These are phyloP conservation scores for Caenorhabditis japonica DNA, from an alignment of 2,888 invertebrate genomes.

Conservation along the genomic window DNA sequence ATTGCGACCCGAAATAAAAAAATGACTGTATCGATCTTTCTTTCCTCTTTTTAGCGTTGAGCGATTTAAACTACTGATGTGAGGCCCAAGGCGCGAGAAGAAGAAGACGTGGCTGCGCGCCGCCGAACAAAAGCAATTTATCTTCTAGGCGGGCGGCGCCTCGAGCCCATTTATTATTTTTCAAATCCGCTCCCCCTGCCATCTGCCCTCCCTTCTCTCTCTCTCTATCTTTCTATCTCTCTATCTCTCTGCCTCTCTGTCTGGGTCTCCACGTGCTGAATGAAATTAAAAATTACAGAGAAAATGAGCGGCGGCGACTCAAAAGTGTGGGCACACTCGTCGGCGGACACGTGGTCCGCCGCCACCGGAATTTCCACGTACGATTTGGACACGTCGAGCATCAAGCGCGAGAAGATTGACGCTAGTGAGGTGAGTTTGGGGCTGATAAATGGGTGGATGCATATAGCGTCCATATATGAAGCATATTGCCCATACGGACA, in stretches of 20 bases:
- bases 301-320: slow-evolving; percentile 50
- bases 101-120: slow-evolving; percentile 1
- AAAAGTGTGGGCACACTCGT: slow-evolving; percentile 47
- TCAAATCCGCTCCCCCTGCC: slow-evolving; percentile 26
- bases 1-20: too few relatives aligned
- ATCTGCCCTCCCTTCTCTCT: slow-evolving; percentile 4
- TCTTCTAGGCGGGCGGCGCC: slow-evolving; percentile 13
- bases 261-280: slow-evolving; percentile 13
- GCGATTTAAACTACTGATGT: too few relatives aligned
- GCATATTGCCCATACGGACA: background rate
- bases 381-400: slow-evolving; percentile 48
- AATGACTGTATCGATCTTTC: too few relatives aligned
- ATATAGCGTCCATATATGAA: too few relatives aligned
- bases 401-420: slow-evolving; percentile 43
- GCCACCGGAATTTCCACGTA: slow-evolving; percentile 46
- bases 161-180: slow-evolving; percentile 50
- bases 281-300: too few relatives aligned
- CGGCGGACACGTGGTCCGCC: slow-evolving; percentile 46
- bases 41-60: too few relatives aligned
- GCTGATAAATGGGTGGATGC: too few relatives aligned
- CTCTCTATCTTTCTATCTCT: too few relatives aligned
- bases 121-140: slow-evolving; percentile 45
- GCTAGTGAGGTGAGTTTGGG: slow-evolving; percentile 25
- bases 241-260: slow-evolving; percentile 10
- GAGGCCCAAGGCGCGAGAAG: too few relatives aligned